Evolutionary conservation across 2,797 vertebrate genomes (phyloP), one percentile per base, ranked within the genome.

Genomic region (Nannoperca australis): DNA sequence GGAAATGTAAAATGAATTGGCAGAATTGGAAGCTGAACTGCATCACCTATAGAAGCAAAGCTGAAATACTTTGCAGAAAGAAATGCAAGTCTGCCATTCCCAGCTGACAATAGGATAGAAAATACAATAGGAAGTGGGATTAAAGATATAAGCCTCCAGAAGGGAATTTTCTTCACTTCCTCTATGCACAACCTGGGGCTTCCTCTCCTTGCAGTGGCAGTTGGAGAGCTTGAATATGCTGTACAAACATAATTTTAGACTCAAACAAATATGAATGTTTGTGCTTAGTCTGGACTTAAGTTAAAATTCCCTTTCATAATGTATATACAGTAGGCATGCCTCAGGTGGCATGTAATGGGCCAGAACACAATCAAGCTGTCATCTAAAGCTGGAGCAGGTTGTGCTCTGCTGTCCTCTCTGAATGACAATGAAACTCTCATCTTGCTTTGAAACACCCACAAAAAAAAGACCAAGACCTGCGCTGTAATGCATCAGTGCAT

Each of bases 331-430:
- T 4, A 2, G 1, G 27, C 45, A 6, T 30, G 34, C 63, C 51
- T 53, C 60, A 50, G 67, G 68, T 82, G 75, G 44, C 59, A 74
- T 22, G 27, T 71, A 58, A 61, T 66, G 44, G 54, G 10, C 45
- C 9, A 18, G 64, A 62, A 76, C 62, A 66, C 62, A 72, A 85
- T 88, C 71, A 83, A 59, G 47, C 81, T 89, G 85, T 85, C 86
- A 79, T 27, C 66, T 87, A 73, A 73, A 81, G 73, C 69, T 24
- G 20, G 77, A 76, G 76, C 77, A 89, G 81, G 76, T 61, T 70
- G 78, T 36, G 27, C 56, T 53, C 50, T 54, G n/a, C 40, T 45
- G 36, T 70, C 34, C 15, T 1, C 18, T 34, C 22, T 54, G 42
- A 68, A n/a, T 69, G 69, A 55, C 65, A 64, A 56, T 5, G 45